phyloP scores from a whole-genome alignment of 2,113 vertebrate species.

The Coreoperca whiteheadi region DNA sequence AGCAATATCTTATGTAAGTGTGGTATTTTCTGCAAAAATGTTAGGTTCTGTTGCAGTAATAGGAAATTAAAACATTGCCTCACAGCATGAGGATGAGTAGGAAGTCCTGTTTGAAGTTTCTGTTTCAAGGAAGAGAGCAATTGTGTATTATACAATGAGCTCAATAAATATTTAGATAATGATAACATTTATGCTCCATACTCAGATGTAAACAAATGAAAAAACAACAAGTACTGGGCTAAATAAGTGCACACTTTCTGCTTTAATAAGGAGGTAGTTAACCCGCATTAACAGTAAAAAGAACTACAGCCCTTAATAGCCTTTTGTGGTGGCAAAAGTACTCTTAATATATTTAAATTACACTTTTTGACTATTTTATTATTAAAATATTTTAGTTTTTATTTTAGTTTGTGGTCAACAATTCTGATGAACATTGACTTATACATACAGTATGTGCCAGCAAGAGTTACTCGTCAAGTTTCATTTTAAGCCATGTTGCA shows the following conservation, averaged over 20 bases:
- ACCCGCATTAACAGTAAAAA: not conserved
- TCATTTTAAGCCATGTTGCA: too few relatives aligned
- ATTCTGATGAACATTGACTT: not conserved
- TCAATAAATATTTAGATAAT: conserved; percentile 49
- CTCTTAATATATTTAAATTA: not conserved
- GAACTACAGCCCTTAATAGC: not conserved
- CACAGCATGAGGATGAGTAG: conserved; percentile 35
- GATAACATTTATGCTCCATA: conserved; percentile 26
- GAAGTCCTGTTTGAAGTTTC: conserved; percentile 60
- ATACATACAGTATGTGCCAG: not conserved
- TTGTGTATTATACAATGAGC: conserved; percentile 37
- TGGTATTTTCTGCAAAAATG: conserved; percentile 45
- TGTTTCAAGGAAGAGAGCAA: conserved; percentile 42
- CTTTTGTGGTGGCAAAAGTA: not conserved
- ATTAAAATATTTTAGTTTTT: too few relatives aligned
- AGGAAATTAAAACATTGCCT: conserved; percentile 67
- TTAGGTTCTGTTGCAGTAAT: conserved; percentile 55
- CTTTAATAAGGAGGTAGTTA: not conserved
- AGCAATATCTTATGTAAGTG: conserved; percentile 57
- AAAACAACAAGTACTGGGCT: not conserved
- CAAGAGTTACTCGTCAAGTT: too few relatives aligned
- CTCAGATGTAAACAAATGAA: not conserved
- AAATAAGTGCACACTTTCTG: not conserved
- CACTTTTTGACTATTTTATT: too few relatives aligned
- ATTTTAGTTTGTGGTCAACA: not conserved